phyloP scores from a whole-genome alignment of 2,888 invertebrate genomes.

The Clunio marinus region DNA sequence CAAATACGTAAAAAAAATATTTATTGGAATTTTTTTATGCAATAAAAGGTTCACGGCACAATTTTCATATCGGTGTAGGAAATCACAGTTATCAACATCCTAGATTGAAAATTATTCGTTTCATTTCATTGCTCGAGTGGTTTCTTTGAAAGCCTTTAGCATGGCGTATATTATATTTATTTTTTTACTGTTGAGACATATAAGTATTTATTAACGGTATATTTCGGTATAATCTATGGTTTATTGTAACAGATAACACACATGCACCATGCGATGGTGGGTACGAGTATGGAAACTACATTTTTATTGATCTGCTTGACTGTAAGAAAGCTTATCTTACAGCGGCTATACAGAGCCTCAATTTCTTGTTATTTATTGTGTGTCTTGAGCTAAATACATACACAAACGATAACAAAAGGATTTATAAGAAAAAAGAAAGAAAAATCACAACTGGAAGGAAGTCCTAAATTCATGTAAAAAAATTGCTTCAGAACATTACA shows the following conservation, averaged over 20 bases:
- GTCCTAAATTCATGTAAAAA: slow-evolving; percentile 26
- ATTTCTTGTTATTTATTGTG: slow-evolving; percentile 24
- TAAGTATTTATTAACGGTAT: too few relatives aligned
- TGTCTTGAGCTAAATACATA: slow-evolving; percentile 28
- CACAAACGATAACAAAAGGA: background rate
- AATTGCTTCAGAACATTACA: slow-evolving; percentile 7
- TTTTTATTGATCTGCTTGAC: slow-evolving; percentile 23
- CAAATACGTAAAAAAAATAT: too few relatives aligned
- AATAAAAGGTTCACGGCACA: too few relatives aligned
- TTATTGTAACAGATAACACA: slow-evolving; percentile 10
- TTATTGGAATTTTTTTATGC: too few relatives aligned
- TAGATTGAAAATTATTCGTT: too few relatives aligned
- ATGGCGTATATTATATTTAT: too few relatives aligned
- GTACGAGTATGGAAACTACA: background rate
- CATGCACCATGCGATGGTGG: background rate
- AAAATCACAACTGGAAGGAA: slow-evolving; percentile 15
- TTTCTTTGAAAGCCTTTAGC: too few relatives aligned
- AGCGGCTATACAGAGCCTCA: background rate
- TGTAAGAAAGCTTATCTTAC: background rate
- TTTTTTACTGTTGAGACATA: too few relatives aligned
- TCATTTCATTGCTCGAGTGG: too few relatives aligned
- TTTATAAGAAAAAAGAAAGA: background rate
- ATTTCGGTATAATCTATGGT: background rate
- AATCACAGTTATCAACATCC: too few relatives aligned
- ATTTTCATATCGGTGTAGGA: too few relatives aligned